Percentiles rank a stretch among this genome's conserved stretches.
Conservation (phyloP, 2,888 invertebrate genomes). For the Tetragonisca angustula region DNA sequence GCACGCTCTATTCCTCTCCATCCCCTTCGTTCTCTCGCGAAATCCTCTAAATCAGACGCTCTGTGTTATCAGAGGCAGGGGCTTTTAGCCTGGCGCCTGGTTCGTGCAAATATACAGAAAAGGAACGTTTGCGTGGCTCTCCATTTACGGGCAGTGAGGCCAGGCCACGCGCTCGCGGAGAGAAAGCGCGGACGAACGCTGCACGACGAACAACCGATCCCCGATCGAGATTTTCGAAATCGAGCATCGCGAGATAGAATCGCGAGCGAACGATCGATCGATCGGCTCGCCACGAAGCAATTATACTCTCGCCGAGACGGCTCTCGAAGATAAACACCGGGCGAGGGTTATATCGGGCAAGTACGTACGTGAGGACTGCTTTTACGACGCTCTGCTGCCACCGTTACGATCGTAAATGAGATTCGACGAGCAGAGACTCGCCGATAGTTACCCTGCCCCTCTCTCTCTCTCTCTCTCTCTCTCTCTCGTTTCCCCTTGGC, state of each 20-base stretch:
- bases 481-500: no score
- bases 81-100: slow-evolving; percentile 16
- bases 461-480: no score
- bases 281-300: slow-evolving; percentile 6
- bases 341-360: neutral
- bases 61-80: slow-evolving; percentile 12
- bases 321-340: neutral
- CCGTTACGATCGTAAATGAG: slow-evolving; percentile 35
- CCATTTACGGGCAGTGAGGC: slow-evolving; percentile 50
- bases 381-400: slow-evolving; percentile 7
- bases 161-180: slow-evolving; percentile 11
- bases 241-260: slow-evolving; percentile 32
- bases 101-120: slow-evolving; percentile 44
- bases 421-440: slow-evolving; percentile 30
- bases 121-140: slow-evolving; percentile 41
- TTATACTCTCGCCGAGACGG: neutral
- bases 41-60: slow-evolving; percentile 27
- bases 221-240: slow-evolving; percentile 39
- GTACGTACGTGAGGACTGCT: slow-evolving; percentile 9
- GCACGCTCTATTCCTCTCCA: no score
- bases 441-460: slow-evolving; percentile 25
- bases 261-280: neutral
- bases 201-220: neutral
- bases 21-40: neutral
- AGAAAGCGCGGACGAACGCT: slow-evolving; percentile 46